Percentiles rank a stretch among this genome's conserved stretches.
Evolutionary conservation across 2,113 vertebrate genomes (phyloP).

Genomic region (Indicator indicator): DNA sequence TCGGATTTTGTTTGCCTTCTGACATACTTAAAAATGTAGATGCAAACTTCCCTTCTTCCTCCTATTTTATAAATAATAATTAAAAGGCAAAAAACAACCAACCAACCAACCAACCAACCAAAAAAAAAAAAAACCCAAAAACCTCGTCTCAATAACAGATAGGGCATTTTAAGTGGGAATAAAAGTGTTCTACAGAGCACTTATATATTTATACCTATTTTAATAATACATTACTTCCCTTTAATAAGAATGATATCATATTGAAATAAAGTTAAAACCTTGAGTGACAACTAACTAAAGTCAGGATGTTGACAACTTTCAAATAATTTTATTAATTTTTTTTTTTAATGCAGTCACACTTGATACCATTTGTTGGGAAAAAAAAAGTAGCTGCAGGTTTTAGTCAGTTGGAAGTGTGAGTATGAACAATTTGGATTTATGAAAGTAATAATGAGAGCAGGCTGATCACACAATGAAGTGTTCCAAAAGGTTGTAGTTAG

Average conservation of each 20-base stretch:
- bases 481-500: neutral
- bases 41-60: neutral
- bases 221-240: neutral
- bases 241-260: neutral
- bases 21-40: neutral
- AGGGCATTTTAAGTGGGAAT: neutral
- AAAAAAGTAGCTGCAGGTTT: neutral
- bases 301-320: neutral
- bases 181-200: neutral
- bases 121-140: no score
- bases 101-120: no score
- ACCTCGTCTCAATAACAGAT: neutral
- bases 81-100: neutral
- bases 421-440: neutral
- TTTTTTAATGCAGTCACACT: neutral
- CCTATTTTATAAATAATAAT: neutral
- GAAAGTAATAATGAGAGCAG: neutral
- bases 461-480: neutral
- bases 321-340: neutral
- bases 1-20: neutral
- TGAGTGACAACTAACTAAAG: neutral
- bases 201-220: neutral
- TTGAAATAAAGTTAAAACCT: neutral
- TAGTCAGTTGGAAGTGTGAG: neutral
- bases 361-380: neutral